Evolutionary conservation across 2,113 vertebrate genomes (phyloP).

Genomic region (Nyctereutes procyonoides): DNA sequence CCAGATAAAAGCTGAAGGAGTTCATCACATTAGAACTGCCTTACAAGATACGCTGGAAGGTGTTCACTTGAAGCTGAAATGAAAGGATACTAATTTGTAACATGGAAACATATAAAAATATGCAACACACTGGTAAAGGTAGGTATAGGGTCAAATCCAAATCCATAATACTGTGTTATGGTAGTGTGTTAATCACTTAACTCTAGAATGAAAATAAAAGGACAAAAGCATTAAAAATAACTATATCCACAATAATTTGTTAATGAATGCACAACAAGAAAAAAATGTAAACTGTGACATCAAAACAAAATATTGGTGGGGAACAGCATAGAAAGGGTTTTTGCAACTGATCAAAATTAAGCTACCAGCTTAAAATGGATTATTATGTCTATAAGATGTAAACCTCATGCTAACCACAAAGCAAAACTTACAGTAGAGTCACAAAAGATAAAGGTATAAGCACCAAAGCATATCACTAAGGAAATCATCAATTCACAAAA

Average conservation of each 20-base stretch:
- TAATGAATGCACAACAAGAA: background rate
- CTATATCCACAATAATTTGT: background rate
- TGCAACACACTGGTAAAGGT: background rate
- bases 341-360: background rate
- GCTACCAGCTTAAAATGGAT: background rate
- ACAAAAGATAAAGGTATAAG: background rate
- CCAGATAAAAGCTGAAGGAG: background rate
- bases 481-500: background rate
- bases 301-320: background rate
- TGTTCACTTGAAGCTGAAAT: background rate
- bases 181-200: background rate
- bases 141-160: background rate
- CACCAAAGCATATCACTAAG: background rate
- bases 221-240: constrained; percentile 17
- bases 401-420: background rate
- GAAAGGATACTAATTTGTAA: background rate
- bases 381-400: background rate
- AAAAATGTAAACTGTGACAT: background rate
- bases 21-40: background rate
- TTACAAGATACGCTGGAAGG: background rate
- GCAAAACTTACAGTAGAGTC: background rate
- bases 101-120: background rate
- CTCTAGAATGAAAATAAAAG: background rate
- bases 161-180: background rate
- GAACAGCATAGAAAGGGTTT: background rate